phyloP scores from a whole-genome alignment of 2,113 vertebrate species.

The Emydocephalus ijimae region DNA sequence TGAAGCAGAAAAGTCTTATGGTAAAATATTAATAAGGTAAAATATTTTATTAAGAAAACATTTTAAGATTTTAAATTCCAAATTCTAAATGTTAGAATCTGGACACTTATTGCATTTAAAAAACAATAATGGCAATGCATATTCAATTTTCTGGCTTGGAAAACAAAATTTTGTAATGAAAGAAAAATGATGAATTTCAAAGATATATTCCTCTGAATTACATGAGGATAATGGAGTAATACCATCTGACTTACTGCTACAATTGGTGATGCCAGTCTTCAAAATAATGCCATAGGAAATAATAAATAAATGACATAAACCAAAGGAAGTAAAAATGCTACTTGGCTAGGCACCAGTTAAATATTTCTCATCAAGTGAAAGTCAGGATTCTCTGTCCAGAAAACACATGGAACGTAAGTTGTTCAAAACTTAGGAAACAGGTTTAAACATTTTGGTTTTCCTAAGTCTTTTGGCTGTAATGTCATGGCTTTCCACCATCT shows the following conservation, averaged over 20 bases:
- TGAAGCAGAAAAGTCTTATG: neutral
- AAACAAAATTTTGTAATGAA: neutral
- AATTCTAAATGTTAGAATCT: neutral
- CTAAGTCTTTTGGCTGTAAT: neutral
- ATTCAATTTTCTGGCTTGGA: slow-evolving; percentile 2
- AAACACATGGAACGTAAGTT: neutral
- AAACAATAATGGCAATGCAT: neutral
- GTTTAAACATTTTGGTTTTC: neutral
- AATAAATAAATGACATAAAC: neutral
- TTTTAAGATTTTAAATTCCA: neutral
- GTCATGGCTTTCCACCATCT: neutral
- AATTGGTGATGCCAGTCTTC: neutral
- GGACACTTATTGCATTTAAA: neutral
- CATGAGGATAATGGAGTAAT: neutral
- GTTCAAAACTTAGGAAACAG: neutral
- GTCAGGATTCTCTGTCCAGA: neutral
- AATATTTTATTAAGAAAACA: neutral
- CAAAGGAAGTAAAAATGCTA: neutral
- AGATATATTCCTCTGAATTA: neutral
- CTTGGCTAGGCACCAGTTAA: neutral
- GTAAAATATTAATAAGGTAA: neutral
- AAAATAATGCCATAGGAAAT: neutral
- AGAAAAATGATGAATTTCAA: slow-evolving; percentile 4
- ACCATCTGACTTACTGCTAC: neutral
- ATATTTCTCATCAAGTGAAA: neutral